Base-by-base conservation (phyloP, 2,113 vertebrate genomes). In the Urocitellus parryii region DNA sequence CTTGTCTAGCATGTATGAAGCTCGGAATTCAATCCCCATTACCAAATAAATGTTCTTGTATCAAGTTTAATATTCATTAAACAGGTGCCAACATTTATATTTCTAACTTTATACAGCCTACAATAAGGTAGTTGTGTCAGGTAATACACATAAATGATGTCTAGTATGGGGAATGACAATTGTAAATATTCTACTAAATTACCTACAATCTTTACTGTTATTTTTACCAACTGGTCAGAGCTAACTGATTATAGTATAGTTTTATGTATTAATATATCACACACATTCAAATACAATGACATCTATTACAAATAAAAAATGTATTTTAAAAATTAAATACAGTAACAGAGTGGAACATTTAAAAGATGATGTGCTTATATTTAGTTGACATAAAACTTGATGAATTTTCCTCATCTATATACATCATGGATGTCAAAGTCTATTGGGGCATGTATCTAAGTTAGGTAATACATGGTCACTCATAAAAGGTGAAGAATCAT, bases 41-140 rank as follows among this genome's bases (percentile, higher is more conserved):
- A 70, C 65, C 13, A n/a, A 70, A n/a, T 18, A 70, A 70, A 70
- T n/a, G 51, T 4, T 85, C 37, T 91, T 86, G 68, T 5, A 89
- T 58, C 37, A 89, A 83, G 12, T 90, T 74, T 68, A 88, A 82
- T 89, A 91, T 48, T 85, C 24, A 81, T 53, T 45, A 79, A 94
- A 74, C 9, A 94, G 4, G 14, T 37, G 13, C 0, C 10, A 87
- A 70, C 13, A 90, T 51, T 92, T 61, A 88, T 39, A 11, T 67
- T 78, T 77, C 20, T 70, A 83, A 93, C 2, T 3, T 51, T 18
- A 34, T 6, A n/a, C 2, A 13, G 24, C 8, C 20, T 78, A 78
- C 27, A 78, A 34, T 53, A 80, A 56, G 13, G 5, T 20, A 25
- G 20, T 42, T 39, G 25, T 51, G 48, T 13, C 48, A 51, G 58